Base-by-base conservation (phyloP, 2,888 invertebrate genomes). In the Bugula neritina region DNA sequence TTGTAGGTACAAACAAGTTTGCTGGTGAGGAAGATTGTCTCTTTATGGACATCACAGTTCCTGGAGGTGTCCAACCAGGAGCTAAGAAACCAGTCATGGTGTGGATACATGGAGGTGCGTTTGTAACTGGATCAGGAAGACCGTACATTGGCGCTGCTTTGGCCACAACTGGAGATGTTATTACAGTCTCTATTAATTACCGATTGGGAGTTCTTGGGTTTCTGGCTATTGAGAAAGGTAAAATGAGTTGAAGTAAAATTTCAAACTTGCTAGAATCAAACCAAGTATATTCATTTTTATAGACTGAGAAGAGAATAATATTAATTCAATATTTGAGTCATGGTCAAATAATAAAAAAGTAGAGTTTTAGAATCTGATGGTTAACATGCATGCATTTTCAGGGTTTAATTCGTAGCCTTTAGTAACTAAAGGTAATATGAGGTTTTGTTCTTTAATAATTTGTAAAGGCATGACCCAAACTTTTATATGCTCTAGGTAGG, bases 21-120 rank as follows among this genome's bases (percentile, higher is more conserved):
- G 23, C 23, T 25, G 63, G 63, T 10, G 63, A 63, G 27, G 63
- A 63, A 27, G 63, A 63, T 31, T 63, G 63, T 63, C 31, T 63
- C 2, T 63, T 63, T 63, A 21, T 63, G 31, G 21, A 63, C n/a
- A 27, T 63, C 3, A 63, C 63, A 10, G 63, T 63, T 25, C 63
- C 63, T 63, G 63, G 63, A 25, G 34, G 34, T 31, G 63, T 63
- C 2, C 63, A 63, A 63, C 13, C 27, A 31, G 63, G 63, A 13
- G 63, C 63, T 31, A 63, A 63, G 17, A 63, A 63, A 34, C 29
- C 63, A 10, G 63, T 63, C 31, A 63, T 63, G 63, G 63, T 63
- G 31, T 63, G 63, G 63, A 63, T 63, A 31, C 63, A 63, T 31
- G 63, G 63, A 63, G 63, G 63, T 27, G 63, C 31, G 10, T 63